Percentiles rank a stretch among this genome's conserved stretches.
These are phyloP conservation scores for Hephaestus fuliginosus DNA, from an alignment of 2,797 vertebrate species.

Conservation along the genomic window DNA sequence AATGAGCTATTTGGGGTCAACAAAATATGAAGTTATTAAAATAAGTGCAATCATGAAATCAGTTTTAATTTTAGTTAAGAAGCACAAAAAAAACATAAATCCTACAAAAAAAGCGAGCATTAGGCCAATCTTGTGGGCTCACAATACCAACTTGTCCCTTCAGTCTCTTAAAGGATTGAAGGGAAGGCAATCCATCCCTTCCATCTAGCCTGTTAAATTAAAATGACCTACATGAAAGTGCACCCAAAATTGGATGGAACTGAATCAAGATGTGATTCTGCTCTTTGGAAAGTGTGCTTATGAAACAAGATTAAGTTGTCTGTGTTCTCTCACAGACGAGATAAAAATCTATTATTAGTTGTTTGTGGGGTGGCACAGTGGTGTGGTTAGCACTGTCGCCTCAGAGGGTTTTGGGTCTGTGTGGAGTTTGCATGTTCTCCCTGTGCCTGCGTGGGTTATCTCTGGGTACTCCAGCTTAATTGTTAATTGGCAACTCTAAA, in stretches of 20 bases:
- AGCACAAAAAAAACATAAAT: neutral
- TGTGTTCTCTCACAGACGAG: neutral
- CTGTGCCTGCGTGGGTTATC: too few species aligned
- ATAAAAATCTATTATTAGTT: neutral
- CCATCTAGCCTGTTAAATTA: slow-evolving; percentile 6
- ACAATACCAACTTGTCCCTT: neutral
- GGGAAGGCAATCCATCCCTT: too few species aligned
- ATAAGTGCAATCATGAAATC: slow-evolving; percentile 16
- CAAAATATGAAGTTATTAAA: slow-evolving; percentile 13
- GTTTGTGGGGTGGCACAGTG: neutral
- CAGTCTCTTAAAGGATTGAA: neutral
- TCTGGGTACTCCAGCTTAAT: too few species aligned
- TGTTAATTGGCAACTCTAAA: too few species aligned
- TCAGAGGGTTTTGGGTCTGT: too few species aligned
- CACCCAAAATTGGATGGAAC: slow-evolving; percentile 1
- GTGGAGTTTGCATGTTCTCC: too few species aligned
- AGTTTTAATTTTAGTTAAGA: slow-evolving; percentile 1
- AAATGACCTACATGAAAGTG: slow-evolving; percentile 10
- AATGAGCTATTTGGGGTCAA: neutral
- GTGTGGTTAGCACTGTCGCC: too few species aligned
- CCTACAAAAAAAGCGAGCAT: neutral
- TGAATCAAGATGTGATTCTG: slow-evolving; percentile 4
- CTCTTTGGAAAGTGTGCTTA: slow-evolving; percentile 18
- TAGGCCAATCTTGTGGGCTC: neutral
- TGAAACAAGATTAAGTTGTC: neutral